Evolutionary conservation across 2,113 vertebrate species (phyloP), one percentile per base, ranked within the genome.

Genomic region (Periophthalmus modestus): DNA sequence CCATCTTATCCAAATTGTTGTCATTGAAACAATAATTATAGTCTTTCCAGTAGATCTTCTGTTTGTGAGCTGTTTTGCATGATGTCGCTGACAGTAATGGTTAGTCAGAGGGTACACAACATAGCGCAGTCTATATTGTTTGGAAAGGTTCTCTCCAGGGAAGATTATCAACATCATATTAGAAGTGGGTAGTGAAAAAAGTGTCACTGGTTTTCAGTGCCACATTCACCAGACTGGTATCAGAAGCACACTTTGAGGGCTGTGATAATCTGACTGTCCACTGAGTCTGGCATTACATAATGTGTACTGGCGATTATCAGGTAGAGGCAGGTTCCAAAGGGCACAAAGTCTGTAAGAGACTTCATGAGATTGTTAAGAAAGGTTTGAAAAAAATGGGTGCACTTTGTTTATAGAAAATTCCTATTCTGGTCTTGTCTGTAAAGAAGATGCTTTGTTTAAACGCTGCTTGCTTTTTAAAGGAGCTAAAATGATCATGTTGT

Each of bases 301-400:
- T 85, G 28, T 24, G 81, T 71, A 85, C 82, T 71, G 75, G 75
- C 52, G 47, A 54, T 71, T 88, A 91, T 91, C 83, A 88, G 65
- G 74, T 66, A 16, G 23, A 48, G 4, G 59, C 73, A 19, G 47
- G 71, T 69, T 88, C 82, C 84, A 92, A 91, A 89, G 88, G 85
- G 74, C 80, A 87, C 78, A 72, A 62, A 24, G 55, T 61, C 19
- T 70, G 19, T 57, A 68, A 65, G 67, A 74, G 46, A 78, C 58
- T 66, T 21, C 14, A 9, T 28, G 63, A 18, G 70, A 68, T 55
- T 61, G 9, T 39, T 65, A 34, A 19, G 7, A 62, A 28, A n/a
- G 34, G 34, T n/a, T 19, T 12, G 10, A 39, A 43, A 7, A 4
- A 19, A n/a, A 43, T 39, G n/a, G 18, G 19, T 36, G 18, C 18